Evolutionary conservation across 2,113 vertebrate genomes (phyloP).

Genomic region (Polypterus senegalus): DNA sequence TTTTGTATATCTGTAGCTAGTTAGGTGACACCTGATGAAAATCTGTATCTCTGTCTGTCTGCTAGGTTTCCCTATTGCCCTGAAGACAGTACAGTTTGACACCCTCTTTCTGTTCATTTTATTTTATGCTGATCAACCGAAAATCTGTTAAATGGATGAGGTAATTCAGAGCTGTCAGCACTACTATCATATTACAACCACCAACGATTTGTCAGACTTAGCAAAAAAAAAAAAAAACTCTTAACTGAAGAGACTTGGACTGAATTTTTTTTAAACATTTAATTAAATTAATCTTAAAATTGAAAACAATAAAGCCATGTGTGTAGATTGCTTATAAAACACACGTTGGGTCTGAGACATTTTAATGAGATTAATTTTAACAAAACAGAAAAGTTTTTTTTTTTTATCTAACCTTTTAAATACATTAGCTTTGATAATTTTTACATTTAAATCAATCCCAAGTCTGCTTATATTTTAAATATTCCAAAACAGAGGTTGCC

Average conservation of each 20-base stretch:
- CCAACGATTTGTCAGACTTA: conserved; percentile 21
- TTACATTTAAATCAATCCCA: too few relatives aligned
- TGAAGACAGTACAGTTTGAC: conserved; percentile 10
- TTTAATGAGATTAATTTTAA: too few relatives aligned
- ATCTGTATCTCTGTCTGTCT: conserved; percentile 22
- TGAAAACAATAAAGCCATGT: too few relatives aligned
- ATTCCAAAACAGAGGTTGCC: too few relatives aligned
- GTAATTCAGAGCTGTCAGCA: conserved; percentile 54
- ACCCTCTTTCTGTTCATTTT: conserved; percentile 21
- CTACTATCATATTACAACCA: conserved; percentile 48
- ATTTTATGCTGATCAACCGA: conserved; percentile 24
- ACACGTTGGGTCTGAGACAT: too few relatives aligned
- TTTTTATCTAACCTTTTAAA: too few relatives aligned
- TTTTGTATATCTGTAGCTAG: conserved; percentile 9
- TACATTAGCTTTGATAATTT: too few relatives aligned
- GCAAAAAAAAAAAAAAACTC: not conserved
- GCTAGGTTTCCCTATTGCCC: conserved; percentile 18
- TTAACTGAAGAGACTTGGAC: conserved; percentile 5
- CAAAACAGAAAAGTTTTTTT: too few relatives aligned
- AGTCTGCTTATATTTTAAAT: too few relatives aligned
- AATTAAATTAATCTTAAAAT: too few relatives aligned
- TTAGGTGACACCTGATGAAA: conserved; percentile 13
- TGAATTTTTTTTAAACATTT: not conserved
- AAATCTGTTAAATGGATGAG: conserved; percentile 49
- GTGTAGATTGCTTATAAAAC: too few relatives aligned